These are phyloP conservation scores for Chaenodraco wilsoni DNA, from an alignment of 2,797 vertebrate genomes.

Conservation along the genomic window DNA sequence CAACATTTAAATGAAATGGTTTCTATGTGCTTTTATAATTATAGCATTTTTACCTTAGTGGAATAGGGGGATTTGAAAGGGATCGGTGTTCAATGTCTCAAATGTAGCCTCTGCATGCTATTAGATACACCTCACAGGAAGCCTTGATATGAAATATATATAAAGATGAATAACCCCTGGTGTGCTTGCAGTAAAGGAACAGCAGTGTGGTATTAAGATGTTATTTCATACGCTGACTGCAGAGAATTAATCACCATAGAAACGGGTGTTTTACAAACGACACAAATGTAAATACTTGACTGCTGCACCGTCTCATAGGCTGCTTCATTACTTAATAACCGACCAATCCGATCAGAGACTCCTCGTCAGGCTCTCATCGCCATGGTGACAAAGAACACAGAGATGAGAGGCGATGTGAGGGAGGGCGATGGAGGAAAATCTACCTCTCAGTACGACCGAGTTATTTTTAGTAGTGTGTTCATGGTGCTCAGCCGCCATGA, in stretches of 20 bases:
- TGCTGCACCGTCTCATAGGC: conserved; percentile 1
- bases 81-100: no score
- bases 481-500: conserved; percentile 52
- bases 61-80: no score
- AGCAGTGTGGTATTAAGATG: conserved; percentile 1
- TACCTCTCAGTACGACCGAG: conserved; percentile 22
- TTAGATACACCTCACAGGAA: no score
- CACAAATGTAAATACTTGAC: conserved; percentile 9
- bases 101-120: no score
- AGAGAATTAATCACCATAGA: not conserved
- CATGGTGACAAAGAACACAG: conserved; percentile 56
- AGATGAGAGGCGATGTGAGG: conserved; percentile 15
- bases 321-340: conserved; percentile 37
- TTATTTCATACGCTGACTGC: not conserved
- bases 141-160: no score
- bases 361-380: conserved; percentile 32
- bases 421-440: conserved; percentile 40
- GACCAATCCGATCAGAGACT: conserved; percentile 35
- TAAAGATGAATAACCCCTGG: not conserved
- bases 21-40: conserved; percentile 7
- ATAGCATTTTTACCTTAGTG: not conserved
- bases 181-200: not conserved
- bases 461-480: conserved; percentile 70
- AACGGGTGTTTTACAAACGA: conserved; percentile 1
- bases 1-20: not conserved